Percentiles rank a stretch among this genome's conserved stretches.
Conservation (phyloP, 2,797 vertebrate genomes). For the Loriculus beryllinus region DNA sequence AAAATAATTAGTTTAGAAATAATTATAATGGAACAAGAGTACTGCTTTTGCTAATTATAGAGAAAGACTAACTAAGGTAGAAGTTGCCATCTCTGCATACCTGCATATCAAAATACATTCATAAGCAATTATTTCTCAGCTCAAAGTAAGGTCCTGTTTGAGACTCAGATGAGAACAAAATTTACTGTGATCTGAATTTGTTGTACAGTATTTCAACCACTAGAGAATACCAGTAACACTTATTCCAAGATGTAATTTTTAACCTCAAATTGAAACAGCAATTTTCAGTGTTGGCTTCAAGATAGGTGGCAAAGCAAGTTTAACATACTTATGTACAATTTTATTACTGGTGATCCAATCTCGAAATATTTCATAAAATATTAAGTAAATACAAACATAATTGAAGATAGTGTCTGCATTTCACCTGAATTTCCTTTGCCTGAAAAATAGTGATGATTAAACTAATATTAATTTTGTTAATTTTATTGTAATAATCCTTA, state of each 20-base stretch:
- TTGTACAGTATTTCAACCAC: neutral
- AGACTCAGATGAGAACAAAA: neutral
- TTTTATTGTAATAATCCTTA: neutral
- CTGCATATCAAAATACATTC: neutral
- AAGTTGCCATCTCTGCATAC: neutral
- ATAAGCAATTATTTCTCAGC: neutral
- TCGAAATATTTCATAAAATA: neutral
- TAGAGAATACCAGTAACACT: neutral
- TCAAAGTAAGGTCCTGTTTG: neutral
- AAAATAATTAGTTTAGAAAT: neutral
- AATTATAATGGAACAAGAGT: neutral
- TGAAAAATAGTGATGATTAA: neutral
- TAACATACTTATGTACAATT: neutral
- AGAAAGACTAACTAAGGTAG: neutral
- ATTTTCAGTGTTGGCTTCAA: neutral
- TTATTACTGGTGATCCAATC: neutral
- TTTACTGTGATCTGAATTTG: neutral
- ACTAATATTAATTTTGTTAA: neutral
- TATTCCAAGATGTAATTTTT: neutral
- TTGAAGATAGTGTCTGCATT: neutral
- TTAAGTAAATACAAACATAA: neutral
- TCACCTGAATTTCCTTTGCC: neutral
- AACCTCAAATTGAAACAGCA: neutral
- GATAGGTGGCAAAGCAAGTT: neutral
- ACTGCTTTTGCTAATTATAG: neutral